These are phyloP conservation scores for Corella eumyota DNA, from an alignment of 23 tunicate species.

Conservation along the genomic window DNA sequence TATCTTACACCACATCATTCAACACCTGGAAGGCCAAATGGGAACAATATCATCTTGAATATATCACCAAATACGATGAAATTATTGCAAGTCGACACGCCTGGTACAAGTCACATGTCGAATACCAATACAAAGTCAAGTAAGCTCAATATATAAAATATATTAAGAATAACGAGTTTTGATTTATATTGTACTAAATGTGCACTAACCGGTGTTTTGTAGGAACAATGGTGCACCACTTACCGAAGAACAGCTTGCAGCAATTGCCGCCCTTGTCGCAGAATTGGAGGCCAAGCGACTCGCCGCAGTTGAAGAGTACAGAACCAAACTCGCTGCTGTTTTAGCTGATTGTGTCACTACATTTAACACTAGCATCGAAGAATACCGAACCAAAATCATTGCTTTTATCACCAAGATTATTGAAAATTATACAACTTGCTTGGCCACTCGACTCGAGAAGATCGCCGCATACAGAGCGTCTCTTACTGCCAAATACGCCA, in stretches of 20 bases:
- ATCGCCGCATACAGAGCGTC: constrained; percentile 4
- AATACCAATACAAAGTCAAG: neutral
- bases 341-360: neutral
- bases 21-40: constrained; percentile 2
- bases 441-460: neutral
- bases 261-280: too few relatives aligned
- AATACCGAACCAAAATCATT: neutral
- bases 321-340: neutral
- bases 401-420: neutral
- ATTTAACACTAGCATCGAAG: neutral
- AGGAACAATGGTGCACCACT: too few relatives aligned
- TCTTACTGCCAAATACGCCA: neutral
- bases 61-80: neutral
- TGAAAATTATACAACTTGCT: neutral
- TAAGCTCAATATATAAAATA: neutral
- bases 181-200: too few relatives aligned
- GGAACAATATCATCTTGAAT: constrained; percentile 3
- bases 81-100: constrained; percentile 5
- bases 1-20: neutral
- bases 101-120: constrained; percentile 1
- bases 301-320: constrained; percentile 2
- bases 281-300: neutral
- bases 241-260: too few relatives aligned
- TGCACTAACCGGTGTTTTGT: too few relatives aligned
- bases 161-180: too few relatives aligned